Evolutionary conservation across 2,888 invertebrate species (phyloP), one percentile per base, ranked within the genome.

Genomic region (Biston stratarius): DNA sequence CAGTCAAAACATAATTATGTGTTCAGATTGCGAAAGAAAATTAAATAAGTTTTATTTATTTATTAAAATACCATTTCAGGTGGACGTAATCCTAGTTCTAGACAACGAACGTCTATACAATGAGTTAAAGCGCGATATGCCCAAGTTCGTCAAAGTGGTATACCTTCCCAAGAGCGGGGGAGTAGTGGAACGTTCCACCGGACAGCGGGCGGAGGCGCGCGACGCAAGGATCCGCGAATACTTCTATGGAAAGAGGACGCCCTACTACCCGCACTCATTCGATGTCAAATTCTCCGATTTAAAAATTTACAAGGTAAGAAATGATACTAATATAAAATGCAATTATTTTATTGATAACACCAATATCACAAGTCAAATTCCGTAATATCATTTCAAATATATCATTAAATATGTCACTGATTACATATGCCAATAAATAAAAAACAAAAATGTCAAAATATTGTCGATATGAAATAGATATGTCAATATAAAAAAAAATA

Each of bases 21-120:
- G n/a, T n/a, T n/a, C n/a, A n/a, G n/a, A n/a, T n/a, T n/a, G n/a
- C n/a, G n/a, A n/a, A n/a, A n/a, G n/a, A n/a, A n/a, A n/a, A n/a
- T n/a, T 24, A 24, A 2, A 24, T 24, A 24, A 24, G 1, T 24
- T 24, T 2, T 24, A 24, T 24, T 24, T 24, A 24, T 24, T 24
- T n/a, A n/a, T 24, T 24, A 24, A 24, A 24, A 24, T n/a, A n/a
- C 14, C 36, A 9, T 44, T 57, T 0, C 81, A 93, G 93, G 99
- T 99, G 2, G 98, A 99, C 82, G 97, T 99, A 0, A 98, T 99
- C 76, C 94, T 99, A 76, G 99, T 99, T 0, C 87, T 99, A 71
- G 99, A 99, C 87, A 99, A 99, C 86, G 99, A 99, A 87, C 95
- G 99, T 74, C 93, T 99, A 0, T 99, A 98, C 89, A 99, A 98